Evolutionary conservation across 2,888 invertebrate species (phyloP).

Genomic region (Perdita meconis): DNA sequence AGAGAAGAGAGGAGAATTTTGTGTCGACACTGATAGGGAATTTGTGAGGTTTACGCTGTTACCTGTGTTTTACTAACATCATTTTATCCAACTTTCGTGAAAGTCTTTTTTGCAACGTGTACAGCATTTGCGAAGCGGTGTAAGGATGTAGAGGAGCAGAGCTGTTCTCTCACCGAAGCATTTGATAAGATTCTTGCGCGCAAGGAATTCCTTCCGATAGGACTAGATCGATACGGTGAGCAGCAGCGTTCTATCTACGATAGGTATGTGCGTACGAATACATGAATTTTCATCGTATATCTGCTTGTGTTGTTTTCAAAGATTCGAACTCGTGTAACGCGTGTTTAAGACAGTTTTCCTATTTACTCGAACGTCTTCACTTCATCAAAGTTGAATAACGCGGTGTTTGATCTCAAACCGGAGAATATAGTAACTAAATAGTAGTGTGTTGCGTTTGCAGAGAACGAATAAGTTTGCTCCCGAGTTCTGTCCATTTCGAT

Average conservation of each 20-base stretch:
- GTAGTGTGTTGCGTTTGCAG: constrained; percentile 28
- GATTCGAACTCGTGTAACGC: constrained; percentile 9
- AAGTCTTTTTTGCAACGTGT: constrained; percentile 47
- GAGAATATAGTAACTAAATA: constrained; percentile 27
- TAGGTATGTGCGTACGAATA: constrained; percentile 35
- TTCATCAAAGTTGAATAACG: constrained; percentile 24
- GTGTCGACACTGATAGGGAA: constrained; percentile 25
- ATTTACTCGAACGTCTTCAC: constrained; percentile 10
- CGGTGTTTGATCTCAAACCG: constrained; percentile 44
- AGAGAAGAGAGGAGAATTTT: not conserved
- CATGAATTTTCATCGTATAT: constrained; percentile 47
- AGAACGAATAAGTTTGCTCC: constrained; percentile 1
- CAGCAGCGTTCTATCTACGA: constrained; percentile 22
- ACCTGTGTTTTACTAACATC: constrained; percentile 58
- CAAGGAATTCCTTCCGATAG: constrained; percentile 11
- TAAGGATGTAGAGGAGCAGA: constrained; percentile 16
- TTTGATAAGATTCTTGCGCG: constrained; percentile 30
- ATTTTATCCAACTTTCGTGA: constrained; percentile 42
- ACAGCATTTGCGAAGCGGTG: constrained; percentile 37
- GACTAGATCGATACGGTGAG: constrained; percentile 33
- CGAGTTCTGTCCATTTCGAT: constrained; percentile 28
- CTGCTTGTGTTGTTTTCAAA: constrained; percentile 2
- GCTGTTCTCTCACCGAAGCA: constrained; percentile 20
- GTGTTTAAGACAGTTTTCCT: constrained; percentile 12
- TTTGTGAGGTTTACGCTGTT: constrained; percentile 49